Evolutionary conservation across 2,797 vertebrate genomes (phyloP).

Genomic region (Clarias pachynema): DNA sequence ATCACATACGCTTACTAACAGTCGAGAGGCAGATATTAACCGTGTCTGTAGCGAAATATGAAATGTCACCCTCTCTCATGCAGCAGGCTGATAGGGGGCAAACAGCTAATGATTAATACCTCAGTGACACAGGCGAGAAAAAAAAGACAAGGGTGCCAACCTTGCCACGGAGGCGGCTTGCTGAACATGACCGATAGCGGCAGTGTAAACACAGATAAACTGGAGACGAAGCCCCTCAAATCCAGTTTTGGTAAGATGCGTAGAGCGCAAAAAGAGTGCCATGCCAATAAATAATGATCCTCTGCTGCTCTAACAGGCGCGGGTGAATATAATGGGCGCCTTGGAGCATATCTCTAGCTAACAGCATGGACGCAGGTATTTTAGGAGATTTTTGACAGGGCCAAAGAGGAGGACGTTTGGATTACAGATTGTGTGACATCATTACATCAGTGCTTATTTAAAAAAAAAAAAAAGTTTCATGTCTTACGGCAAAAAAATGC

Average conservation of each 20-base stretch:
- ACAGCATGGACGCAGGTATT: slow-evolving; percentile 55
- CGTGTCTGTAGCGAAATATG: slow-evolving; percentile 58
- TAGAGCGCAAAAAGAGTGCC: slow-evolving; percentile 51
- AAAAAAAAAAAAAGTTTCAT: slow-evolving; percentile 19
- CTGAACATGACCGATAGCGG: slow-evolving; percentile 77
- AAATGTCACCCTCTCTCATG: slow-evolving; percentile 69
- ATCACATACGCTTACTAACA: slow-evolving; percentile 35
- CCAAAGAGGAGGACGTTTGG: slow-evolving; percentile 50
- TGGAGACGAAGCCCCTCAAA: slow-evolving; percentile 59
- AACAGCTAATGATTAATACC: slow-evolving; percentile 83
- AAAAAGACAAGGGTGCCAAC: slow-evolving; percentile 73
- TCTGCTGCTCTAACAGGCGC: slow-evolving; percentile 59
- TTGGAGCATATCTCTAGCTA: slow-evolving; percentile 53
- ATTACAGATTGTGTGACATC: slow-evolving; percentile 59
- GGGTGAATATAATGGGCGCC: slow-evolving; percentile 48
- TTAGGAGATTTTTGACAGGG: slow-evolving; percentile 58
- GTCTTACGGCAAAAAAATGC: slow-evolving; percentile 13
- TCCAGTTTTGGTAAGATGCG: slow-evolving; percentile 64
- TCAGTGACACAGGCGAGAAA: slow-evolving; percentile 75
- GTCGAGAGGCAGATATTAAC: slow-evolving; percentile 38
- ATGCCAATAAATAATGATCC: slow-evolving; percentile 62
- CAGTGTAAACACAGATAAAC: slow-evolving; percentile 58
- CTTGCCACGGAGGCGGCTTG: slow-evolving; percentile 66
- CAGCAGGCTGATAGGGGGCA: slow-evolving; percentile 78
- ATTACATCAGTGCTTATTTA: slow-evolving; percentile 53